These are phyloP conservation scores for Ptilodon capucinus DNA, from an alignment of 2,888 invertebrate species.

Conservation along the genomic window DNA sequence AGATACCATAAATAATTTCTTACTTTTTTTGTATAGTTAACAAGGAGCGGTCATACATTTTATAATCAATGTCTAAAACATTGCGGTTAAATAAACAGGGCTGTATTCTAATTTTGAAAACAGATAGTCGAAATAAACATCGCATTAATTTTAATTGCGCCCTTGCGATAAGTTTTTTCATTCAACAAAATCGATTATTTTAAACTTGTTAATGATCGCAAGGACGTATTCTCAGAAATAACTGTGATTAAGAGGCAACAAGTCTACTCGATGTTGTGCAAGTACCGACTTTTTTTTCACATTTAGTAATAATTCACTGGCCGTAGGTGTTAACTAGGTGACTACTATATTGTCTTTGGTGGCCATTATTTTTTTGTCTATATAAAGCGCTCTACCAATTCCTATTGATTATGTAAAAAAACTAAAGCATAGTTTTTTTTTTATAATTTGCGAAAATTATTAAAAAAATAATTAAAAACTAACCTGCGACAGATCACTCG, in stretches of 20 bases:
- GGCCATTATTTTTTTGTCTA: background rate
- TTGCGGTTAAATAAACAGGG: background rate
- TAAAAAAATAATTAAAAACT: constrained; percentile 45
- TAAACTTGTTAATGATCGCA: constrained; percentile 2
- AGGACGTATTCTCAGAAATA: constrained; percentile 6
- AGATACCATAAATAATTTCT: too few species aligned
- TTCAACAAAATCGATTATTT: background rate
- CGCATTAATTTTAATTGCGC: background rate
- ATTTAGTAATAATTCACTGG: background rate
- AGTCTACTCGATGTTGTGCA: background rate
- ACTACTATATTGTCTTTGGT: background rate
- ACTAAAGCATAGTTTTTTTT: background rate
- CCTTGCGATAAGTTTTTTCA: background rate
- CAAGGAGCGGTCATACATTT: too few species aligned
- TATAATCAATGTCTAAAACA: background rate
- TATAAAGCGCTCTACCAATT: background rate
- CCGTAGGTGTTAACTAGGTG: background rate
- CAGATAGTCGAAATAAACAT: background rate
- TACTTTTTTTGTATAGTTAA: background rate
- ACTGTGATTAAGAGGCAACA: constrained; percentile 1
- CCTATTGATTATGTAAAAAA: background rate
- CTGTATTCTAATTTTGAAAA: background rate
- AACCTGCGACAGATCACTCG: constrained; percentile 86
- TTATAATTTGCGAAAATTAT: constrained; percentile 5
- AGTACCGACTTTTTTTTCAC: background rate